phyloP scores from a whole-genome alignment of 2,888 invertebrate species.

The Lepidocyrtinus sp. region DNA sequence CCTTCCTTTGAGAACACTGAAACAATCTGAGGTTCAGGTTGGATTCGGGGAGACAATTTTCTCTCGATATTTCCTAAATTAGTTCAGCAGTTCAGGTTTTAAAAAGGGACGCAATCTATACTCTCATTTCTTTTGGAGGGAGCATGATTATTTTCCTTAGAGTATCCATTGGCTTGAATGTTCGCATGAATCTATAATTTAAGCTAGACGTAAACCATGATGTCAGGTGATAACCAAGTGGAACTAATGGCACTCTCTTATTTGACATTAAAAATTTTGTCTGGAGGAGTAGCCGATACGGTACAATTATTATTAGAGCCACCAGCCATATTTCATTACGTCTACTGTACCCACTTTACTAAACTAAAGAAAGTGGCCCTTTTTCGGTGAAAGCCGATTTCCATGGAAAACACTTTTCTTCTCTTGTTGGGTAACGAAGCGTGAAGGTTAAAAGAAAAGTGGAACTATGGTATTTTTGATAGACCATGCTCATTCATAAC shows the following conservation, averaged over 20 bases:
- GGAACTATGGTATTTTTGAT: not conserved
- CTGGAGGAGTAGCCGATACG: not conserved
- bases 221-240: slow-evolving; percentile 44
- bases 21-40: no score
- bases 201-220: slow-evolving; percentile 31
- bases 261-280: slow-evolving; percentile 43
- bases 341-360: not conserved
- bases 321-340: slow-evolving; percentile 4
- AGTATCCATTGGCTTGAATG: no score
- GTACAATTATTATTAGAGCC: slow-evolving; percentile 3
- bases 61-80: no score
- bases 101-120: no score
- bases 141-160: no score
- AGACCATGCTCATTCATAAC: not conserved
- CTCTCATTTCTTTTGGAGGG: no score
- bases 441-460: not conserved
- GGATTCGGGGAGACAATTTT: no score
- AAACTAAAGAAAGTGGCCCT: not conserved
- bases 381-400: not conserved
- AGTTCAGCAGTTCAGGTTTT: no score
- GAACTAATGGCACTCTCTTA: slow-evolving; percentile 37
- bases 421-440: slow-evolving; percentile 1
- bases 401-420: not conserved
- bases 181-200: no score
- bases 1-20: not conserved